Evolutionary conservation across 1,140 invertebrate species (phyloP).

Genomic region (Wiebesia pumilae): DNA sequence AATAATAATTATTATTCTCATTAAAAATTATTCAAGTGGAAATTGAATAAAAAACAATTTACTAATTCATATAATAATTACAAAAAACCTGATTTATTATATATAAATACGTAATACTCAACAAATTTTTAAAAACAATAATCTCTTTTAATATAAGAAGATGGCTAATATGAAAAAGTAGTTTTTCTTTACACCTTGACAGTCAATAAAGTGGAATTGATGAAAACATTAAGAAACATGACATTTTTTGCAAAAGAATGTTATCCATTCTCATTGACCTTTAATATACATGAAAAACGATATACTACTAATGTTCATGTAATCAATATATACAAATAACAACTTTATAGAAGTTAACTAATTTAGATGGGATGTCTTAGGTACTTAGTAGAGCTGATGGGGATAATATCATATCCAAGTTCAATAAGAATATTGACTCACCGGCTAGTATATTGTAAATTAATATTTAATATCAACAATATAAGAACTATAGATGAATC

Average conservation of each 20-base stretch:
- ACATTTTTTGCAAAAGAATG: neutral
- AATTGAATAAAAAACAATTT: neutral
- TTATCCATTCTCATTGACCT: neutral
- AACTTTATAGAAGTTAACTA: neutral
- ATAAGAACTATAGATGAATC: conserved; percentile 14
- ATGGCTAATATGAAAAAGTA: conserved; percentile 1
- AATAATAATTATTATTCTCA: neutral
- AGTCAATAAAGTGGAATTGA: neutral
- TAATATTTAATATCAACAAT: conserved; percentile 30
- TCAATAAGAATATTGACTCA: conserved; percentile 26
- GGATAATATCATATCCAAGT: conserved; percentile 6
- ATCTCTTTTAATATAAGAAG: conserved; percentile 10
- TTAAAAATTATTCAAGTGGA: neutral
- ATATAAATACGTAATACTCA: neutral
- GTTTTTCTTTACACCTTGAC: neutral
- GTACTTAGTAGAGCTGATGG: conserved; percentile 19
- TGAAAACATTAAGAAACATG: neutral
- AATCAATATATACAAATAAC: conserved; percentile 2
- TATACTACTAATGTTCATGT: neutral
- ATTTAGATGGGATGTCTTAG: conserved; percentile 18
- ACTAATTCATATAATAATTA: neutral
- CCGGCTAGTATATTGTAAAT: conserved; percentile 23
- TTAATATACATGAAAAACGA: neutral
- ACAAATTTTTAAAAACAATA: conserved; percentile 23
- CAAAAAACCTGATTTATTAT: conserved; percentile 2